A percentile compares a stretch with the other conserved stretches of the same genome.
Evolutionary conservation across 2,797 vertebrate species (phyloP).

Genomic region (Selene dorsalis): DNA sequence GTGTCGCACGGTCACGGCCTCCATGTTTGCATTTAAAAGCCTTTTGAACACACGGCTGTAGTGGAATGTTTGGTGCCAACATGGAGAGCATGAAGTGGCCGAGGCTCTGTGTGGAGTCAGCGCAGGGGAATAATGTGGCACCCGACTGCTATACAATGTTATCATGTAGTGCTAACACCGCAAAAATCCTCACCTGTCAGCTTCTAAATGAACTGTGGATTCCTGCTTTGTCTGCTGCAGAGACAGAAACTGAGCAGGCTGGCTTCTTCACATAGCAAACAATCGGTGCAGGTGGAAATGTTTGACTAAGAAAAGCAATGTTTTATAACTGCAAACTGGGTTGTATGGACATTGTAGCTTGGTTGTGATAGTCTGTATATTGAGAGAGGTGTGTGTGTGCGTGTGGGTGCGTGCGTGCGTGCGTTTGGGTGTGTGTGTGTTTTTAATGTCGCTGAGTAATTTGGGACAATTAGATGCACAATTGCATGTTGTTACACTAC

Average conservation of each 20-base stretch:
- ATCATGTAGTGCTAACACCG: conserved; percentile 32
- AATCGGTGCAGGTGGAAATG: conserved; percentile 37
- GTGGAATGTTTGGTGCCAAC: conserved; percentile 50
- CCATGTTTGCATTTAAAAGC: conserved; percentile 51
- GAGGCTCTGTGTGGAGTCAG: conserved; percentile 30
- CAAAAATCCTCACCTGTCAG: conserved; percentile 17
- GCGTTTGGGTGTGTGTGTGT: neutral
- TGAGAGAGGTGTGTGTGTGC: conserved; percentile 23
- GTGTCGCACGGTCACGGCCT: conserved; percentile 10
- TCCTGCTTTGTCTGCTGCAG: conserved; percentile 5
- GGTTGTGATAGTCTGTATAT: conserved; percentile 34
- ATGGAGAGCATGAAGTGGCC: conserved; percentile 29
- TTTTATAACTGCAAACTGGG: conserved; percentile 58
- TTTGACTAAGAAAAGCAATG: conserved; percentile 24
- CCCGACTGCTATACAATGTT: conserved; percentile 24
- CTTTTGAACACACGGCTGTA: conserved; percentile 30
- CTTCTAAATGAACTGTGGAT: conserved; percentile 22
- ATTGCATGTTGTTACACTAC: conserved; percentile 56
- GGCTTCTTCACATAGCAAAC: conserved; percentile 34
- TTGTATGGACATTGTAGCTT: conserved; percentile 40
- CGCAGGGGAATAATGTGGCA: conserved; percentile 13
- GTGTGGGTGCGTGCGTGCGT: neutral
- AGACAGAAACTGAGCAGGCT: neutral
- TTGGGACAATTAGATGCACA: conserved; percentile 40
- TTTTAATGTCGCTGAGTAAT: conserved; percentile 45